Conservation (phyloP, 2,797 vertebrate species). For the Rhinogobio ventralis region DNA sequence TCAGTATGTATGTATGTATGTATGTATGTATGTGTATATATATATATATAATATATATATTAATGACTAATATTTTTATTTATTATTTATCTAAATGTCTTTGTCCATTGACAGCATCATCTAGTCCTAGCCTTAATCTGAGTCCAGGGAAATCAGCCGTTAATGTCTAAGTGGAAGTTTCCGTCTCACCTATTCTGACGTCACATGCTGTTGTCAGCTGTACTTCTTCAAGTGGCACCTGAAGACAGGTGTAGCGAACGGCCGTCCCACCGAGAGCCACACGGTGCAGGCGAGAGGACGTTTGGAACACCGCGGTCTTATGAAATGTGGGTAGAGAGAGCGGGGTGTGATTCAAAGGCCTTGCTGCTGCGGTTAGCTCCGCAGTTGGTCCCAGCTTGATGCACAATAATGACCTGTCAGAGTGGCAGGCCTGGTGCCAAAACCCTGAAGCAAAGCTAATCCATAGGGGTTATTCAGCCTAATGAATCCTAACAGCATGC, state of each 20-base stretch:
- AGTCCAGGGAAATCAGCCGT: not conserved
- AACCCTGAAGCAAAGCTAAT: conserved; percentile 80
- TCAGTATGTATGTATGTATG: too few relatives aligned
- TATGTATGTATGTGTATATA: too few relatives aligned
- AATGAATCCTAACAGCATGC: conserved; percentile 81
- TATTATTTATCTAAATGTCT: not conserved
- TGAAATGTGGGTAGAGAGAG: conserved; percentile 34
- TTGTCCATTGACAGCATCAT: not conserved
- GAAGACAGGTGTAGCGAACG: not conserved
- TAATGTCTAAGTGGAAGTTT: not conserved
- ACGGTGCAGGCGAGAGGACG: conserved; percentile 22
- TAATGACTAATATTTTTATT: not conserved
- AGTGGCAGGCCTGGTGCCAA: conserved; percentile 72
- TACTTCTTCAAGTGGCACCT: conserved; percentile 1
- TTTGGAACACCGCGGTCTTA: conserved; percentile 9
- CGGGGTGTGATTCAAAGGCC: conserved; percentile 36
- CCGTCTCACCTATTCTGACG: not conserved
- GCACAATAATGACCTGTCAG: conserved; percentile 88
- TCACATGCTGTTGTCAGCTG: conserved; percentile 6
- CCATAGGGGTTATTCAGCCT: conserved; percentile 81
- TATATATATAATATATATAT: too few relatives aligned
- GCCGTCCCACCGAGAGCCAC: not conserved
- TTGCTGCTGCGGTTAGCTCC: conserved; percentile 58
- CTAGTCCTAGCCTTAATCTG: not conserved
- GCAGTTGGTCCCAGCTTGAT: conserved; percentile 78